Evolutionary conservation across 2,888 invertebrate species (phyloP).

Genomic region (Pyrrhia umbra): DNA sequence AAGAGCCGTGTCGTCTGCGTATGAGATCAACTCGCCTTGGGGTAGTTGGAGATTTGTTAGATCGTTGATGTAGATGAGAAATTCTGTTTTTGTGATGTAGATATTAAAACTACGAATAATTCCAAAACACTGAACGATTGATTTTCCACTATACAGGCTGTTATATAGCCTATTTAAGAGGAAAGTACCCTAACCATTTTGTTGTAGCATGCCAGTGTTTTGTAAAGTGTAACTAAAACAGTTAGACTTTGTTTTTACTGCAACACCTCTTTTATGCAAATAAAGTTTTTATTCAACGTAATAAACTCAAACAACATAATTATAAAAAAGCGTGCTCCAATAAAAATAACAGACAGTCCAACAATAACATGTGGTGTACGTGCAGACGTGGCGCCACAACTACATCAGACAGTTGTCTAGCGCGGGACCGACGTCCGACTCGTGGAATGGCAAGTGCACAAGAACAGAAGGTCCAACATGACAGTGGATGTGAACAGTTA

Average conservation of each 20-base stretch:
- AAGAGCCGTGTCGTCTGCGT: background rate
- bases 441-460: no score
- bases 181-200: background rate
- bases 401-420: background rate
- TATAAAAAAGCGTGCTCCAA: background rate
- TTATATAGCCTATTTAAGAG: background rate
- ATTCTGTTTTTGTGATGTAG: no score
- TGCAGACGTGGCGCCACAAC: constrained; percentile 2
- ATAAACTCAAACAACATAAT: constrained; percentile 2
- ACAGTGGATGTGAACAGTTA: no score
- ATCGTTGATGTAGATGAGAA: no score
- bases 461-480: no score
- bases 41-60: no score
- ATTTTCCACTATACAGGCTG: background rate
- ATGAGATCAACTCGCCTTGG: constrained; percentile 1
- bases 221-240: no score
- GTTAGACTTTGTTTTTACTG: no score
- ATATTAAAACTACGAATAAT: no score
- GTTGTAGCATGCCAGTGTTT: no score
- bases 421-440: no score
- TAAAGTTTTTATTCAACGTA: background rate
- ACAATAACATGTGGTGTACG: background rate
- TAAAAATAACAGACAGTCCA: background rate
- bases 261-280: no score
- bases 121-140: background rate